Percentiles rank a stretch among this genome's conserved stretches.
phyloP scores from a whole-genome alignment of 2,113 vertebrate species.

The Pycnonotus jocosus region DNA sequence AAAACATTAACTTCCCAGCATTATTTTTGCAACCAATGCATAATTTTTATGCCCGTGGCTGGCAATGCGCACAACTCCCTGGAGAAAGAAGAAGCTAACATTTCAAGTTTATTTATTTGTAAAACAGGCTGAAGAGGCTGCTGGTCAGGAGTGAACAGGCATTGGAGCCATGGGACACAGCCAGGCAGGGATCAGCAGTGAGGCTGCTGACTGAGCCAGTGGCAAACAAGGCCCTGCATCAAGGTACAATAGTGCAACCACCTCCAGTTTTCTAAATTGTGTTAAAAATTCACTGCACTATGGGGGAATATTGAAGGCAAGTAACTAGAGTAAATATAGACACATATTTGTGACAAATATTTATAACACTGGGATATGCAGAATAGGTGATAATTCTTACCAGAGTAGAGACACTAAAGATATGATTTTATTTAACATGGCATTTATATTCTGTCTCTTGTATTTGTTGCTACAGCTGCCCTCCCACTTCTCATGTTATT shows the following conservation, averaged over 20 bases:
- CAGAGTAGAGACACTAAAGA: neutral
- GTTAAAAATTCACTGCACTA: neutral
- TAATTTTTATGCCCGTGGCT: neutral
- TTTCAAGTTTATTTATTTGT: neutral
- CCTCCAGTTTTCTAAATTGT: neutral
- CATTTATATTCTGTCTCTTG: neutral
- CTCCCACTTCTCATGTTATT: neutral
- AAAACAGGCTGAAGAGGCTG: neutral
- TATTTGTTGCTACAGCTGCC: neutral
- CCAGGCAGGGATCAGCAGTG: neutral
- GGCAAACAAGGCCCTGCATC: fast-evolving
- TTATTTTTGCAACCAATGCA: neutral
- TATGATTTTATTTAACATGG: neutral
- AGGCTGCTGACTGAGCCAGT: neutral
- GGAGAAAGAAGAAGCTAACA: neutral
- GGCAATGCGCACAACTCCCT: too few relatives aligned
- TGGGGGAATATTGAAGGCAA: neutral
- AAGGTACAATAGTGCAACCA: neutral
- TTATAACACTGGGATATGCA: neutral
- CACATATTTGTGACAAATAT: neutral
- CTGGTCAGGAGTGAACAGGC: neutral
- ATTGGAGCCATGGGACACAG: fast-evolving
- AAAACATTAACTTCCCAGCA: neutral
- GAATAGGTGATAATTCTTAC: neutral
- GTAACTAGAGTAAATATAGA: neutral